phyloP scores from a whole-genome alignment of 2,113 vertebrate species.

The Archocentrus centrarchus region DNA sequence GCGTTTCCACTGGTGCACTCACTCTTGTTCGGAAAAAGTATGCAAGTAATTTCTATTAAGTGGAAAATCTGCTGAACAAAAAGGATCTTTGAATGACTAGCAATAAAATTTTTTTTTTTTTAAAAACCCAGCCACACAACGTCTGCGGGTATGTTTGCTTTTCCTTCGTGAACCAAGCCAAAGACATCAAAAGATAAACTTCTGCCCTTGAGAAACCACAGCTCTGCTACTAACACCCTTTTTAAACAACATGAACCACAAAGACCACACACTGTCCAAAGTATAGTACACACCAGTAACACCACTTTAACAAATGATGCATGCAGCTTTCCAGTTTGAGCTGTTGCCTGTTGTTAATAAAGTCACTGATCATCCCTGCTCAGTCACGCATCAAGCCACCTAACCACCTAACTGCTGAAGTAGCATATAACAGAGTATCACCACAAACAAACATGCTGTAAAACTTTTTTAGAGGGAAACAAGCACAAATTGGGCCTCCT shows the following conservation, averaged over 20 bases:
- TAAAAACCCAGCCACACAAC: not conserved
- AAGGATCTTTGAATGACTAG: not conserved
- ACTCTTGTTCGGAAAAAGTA: constrained; percentile 18
- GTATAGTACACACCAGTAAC: not conserved
- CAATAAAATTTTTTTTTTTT: not conserved
- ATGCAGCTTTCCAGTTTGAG: constrained; percentile 6
- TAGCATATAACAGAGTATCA: not conserved
- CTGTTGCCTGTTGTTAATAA: not conserved
- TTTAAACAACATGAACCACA: constrained; percentile 23
- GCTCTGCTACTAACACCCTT: constrained; percentile 4
- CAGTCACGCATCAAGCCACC: not conserved
- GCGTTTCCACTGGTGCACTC: constrained; percentile 35
- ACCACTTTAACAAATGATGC: constrained; percentile 9
- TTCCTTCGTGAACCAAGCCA: constrained; percentile 10
- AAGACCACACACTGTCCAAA: constrained; percentile 6
- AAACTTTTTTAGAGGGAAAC: constrained; percentile 24
- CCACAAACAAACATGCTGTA: not conserved
- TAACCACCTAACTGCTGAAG: not conserved
- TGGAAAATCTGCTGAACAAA: constrained; percentile 36
- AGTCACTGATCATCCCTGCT: not conserved
- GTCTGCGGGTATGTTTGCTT: constrained; percentile 16
- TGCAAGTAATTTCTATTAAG: constrained; percentile 23
- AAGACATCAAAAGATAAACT: constrained; percentile 17
- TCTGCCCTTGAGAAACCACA: constrained; percentile 15
- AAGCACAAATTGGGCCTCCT: constrained; percentile 41